Conservation (phyloP, 2,797 vertebrate genomes). For the Chelidonichthys spinosus region DNA sequence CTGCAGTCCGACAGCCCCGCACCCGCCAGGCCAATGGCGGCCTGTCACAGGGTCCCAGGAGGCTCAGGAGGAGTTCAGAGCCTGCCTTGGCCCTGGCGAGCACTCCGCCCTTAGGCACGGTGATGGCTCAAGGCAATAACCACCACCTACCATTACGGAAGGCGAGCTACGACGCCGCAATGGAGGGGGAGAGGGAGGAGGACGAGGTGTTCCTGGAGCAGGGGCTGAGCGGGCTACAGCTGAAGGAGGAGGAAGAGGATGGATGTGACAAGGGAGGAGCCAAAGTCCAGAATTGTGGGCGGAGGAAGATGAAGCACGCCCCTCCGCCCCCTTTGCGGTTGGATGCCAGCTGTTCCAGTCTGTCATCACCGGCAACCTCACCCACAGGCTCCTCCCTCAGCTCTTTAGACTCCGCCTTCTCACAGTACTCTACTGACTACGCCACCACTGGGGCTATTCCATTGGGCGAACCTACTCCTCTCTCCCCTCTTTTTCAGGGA, state of each 20-base stretch:
- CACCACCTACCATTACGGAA: constrained; percentile 81
- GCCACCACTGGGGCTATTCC: constrained; percentile 77
- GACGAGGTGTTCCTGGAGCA: constrained; percentile 74
- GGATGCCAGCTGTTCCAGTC: constrained; percentile 89
- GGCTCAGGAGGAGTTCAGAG: constrained; percentile 90
- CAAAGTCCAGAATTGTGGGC: constrained; percentile 58
- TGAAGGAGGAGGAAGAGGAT: constrained; percentile 59
- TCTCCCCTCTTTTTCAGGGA: constrained; percentile 51
- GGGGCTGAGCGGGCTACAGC: constrained; percentile 61
- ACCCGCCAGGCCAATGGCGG: constrained; percentile 61
- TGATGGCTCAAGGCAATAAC: constrained; percentile 42
- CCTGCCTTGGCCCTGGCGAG: constrained; percentile 80
- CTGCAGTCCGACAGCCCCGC: constrained; percentile 58
- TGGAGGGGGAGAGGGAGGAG: constrained; percentile 68
- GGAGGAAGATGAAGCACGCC: constrained; percentile 70
- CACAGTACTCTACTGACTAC: constrained; percentile 92
- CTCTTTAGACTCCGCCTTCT: constrained; percentile 94
- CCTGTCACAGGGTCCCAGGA: constrained; percentile 70
- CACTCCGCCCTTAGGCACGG: constrained; percentile 55
- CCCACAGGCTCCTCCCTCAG: constrained; percentile 92
- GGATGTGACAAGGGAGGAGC: constrained; percentile 54
- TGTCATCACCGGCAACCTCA: constrained; percentile 91
- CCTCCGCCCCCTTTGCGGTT: constrained; percentile 84
- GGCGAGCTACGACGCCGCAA: constrained; percentile 89
- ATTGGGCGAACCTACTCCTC: constrained; percentile 33